A percentile compares a stretch with the other conserved stretches of the same genome.
These are phyloP conservation scores for Lacanobia oleracea DNA, from an alignment of 2,888 invertebrate species.

Conservation along the genomic window DNA sequence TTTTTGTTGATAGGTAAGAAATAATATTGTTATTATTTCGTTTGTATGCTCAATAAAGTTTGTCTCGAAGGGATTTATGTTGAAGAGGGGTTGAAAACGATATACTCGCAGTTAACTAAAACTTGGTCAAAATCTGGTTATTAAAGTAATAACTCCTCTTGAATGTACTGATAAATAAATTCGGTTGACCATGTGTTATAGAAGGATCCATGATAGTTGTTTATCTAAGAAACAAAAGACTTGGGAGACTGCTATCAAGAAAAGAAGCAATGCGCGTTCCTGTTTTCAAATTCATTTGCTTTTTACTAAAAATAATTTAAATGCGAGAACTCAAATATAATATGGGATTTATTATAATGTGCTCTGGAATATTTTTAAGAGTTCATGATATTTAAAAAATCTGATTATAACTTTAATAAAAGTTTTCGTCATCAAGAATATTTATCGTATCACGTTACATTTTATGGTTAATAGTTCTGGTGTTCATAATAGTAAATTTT, in stretches of 20 bases:
- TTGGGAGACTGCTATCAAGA: background rate
- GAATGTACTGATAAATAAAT: background rate
- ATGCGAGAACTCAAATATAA: background rate
- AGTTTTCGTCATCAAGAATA: constrained; percentile 49
- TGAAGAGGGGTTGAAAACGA: constrained; percentile 10
- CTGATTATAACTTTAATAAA: constrained; percentile 26
- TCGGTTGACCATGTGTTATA: background rate
- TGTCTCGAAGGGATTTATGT: background rate
- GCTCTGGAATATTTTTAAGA: constrained; percentile 12
- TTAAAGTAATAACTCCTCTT: background rate
- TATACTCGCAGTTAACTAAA: background rate
- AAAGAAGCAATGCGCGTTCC: background rate
- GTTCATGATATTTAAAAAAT: constrained; percentile 34
- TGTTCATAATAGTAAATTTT: constrained; percentile 58
- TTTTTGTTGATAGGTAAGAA: constrained; percentile 73
- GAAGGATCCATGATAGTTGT: background rate
- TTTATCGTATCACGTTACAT: constrained; percentile 64
- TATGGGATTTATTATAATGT: constrained; percentile 12
- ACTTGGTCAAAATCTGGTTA: constrained; percentile 21
- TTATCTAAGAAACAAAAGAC: background rate
- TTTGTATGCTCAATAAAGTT: constrained; percentile 30
- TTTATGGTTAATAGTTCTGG: constrained; percentile 59
- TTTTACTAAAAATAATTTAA: background rate
- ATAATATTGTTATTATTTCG: constrained; percentile 47
- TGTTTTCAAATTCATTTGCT: background rate